Conservation (phyloP, 2,888 invertebrate species). For the Drosophila meridionalis region DNA sequence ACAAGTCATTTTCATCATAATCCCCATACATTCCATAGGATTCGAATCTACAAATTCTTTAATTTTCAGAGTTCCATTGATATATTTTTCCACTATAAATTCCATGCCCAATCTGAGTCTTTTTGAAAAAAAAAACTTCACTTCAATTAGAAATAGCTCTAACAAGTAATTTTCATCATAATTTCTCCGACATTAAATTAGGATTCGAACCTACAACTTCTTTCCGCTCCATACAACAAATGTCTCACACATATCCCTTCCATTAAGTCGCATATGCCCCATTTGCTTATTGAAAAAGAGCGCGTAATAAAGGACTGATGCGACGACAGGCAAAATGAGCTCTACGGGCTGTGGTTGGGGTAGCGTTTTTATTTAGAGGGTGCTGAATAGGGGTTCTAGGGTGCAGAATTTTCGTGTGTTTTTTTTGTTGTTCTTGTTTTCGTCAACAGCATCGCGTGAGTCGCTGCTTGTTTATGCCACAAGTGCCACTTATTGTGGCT, state of each 20-base stretch:
- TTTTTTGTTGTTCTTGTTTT: slow-evolving; percentile 17
- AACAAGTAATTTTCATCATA: background rate
- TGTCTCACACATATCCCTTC: background rate
- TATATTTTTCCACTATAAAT: background rate
- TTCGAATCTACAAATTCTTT: too few relatives aligned
- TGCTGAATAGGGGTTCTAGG: background rate
- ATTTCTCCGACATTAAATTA: background rate
- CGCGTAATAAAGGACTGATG: slow-evolving; percentile 39
- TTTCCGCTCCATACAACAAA: background rate
- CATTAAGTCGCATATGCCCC: slow-evolving; percentile 2
- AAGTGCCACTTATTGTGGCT: slow-evolving; percentile 73
- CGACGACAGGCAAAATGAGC: slow-evolving; percentile 37
- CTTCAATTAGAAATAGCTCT: too few relatives aligned
- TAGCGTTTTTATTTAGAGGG: background rate
- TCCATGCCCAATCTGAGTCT: background rate
- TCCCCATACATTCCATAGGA: too few relatives aligned
- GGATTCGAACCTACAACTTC: background rate
- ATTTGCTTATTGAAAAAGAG: background rate
- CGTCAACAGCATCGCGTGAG: slow-evolving; percentile 46
- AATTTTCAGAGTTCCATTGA: too few relatives aligned
- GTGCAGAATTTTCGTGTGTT: slow-evolving; percentile 27
- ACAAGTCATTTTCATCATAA: too few relatives aligned
- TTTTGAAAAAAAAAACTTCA: background rate
- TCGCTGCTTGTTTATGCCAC: slow-evolving; percentile 65
- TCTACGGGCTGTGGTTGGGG: background rate